Base-by-base conservation (phyloP, 1,140 invertebrate species). In the Nixonia krombeini region DNA sequence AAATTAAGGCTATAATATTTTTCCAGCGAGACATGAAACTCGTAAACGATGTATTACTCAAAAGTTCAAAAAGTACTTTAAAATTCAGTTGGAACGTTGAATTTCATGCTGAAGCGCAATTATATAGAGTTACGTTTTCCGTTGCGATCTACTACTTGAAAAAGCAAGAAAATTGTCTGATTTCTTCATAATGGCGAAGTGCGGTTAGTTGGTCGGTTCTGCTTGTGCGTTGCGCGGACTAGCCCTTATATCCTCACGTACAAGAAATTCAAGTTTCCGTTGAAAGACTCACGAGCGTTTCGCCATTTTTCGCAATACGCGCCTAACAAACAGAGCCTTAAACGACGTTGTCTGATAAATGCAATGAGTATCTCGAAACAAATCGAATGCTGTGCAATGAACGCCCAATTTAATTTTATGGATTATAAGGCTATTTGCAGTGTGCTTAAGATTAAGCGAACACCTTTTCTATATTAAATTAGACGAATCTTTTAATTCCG, bases 261-360 rank as follows among this genome's bases (percentile, higher is more conserved):
- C 59, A 64, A 66, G 69, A 71, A 71, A 74, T 59, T 56, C 65
- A 59, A 71, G 61, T 74, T 71, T 74, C 65, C 61, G 61, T 59
- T 52, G 49, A 50, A 56, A 65, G 61, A 46, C 40, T 49, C 21
- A 13, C 2, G 44, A 45, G 53, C 35, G 58, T 74, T 74, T 72
- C 65, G 51, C 45, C 69, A 72, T 64, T 59, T 61, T 56, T 66
- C 46, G 55, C 57, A 61, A 66, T 50, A 7, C 56, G 29, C 15
- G 10, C 18, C 53, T 23, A 64, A 58, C 40, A 55, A 59, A 57
- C 51, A 44, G 63, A 53, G 42, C 52, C 57, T 68, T 58, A 61
- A 58, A 65, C 55, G 66, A 59, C 37, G 47, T 41, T 56, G 12
- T 45, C 49, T 40, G 52, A 51, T n/a, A n/a, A n/a, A 40, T 51